These are phyloP conservation scores for Serripes groenlandicus DNA, from an alignment of 2,888 invertebrate species.

Conservation along the genomic window DNA sequence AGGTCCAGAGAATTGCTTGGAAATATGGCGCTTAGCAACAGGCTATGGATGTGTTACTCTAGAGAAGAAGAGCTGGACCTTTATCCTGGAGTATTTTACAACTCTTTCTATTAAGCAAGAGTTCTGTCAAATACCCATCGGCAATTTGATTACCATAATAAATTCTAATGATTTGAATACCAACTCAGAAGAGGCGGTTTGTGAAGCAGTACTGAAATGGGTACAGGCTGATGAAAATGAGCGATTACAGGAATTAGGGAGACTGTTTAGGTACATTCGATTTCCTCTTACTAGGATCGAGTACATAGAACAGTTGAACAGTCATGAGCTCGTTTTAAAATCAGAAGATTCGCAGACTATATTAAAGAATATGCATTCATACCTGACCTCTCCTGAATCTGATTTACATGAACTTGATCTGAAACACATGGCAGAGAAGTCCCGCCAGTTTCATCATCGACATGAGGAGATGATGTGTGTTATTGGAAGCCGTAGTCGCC, in stretches of 20 bases:
- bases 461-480: conserved; percentile 72
- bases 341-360: conserved; percentile 28
- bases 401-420: conserved; percentile 12
- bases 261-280: conserved; percentile 63
- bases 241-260: conserved; percentile 45
- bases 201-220: conserved; percentile 92
- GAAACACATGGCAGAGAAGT: conserved; percentile 44
- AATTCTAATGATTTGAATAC: conserved; percentile 94
- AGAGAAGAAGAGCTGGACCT: conserved; percentile 90
- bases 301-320: conserved; percentile 62
- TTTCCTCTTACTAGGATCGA: conserved; percentile 66
- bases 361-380: conserved; percentile 37
- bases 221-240: conserved; percentile 88
- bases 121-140: conserved; percentile 89
- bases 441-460: conserved; percentile 59
- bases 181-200: conserved; percentile 93
- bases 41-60: conserved; percentile 91
- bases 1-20: conserved; percentile 92
- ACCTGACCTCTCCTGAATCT: conserved; percentile 36
- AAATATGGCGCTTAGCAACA: conserved; percentile 93
- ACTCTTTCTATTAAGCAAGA: conserved; percentile 68
- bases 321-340: conserved; percentile 12
- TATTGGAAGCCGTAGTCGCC: conserved; percentile 70
- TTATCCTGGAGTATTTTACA: conserved; percentile 88
- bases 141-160: conserved; percentile 92